These are phyloP conservation scores for Choloepus hoffmanni DNA, from an alignment of 2,113 vertebrate species.

Conservation along the genomic window DNA sequence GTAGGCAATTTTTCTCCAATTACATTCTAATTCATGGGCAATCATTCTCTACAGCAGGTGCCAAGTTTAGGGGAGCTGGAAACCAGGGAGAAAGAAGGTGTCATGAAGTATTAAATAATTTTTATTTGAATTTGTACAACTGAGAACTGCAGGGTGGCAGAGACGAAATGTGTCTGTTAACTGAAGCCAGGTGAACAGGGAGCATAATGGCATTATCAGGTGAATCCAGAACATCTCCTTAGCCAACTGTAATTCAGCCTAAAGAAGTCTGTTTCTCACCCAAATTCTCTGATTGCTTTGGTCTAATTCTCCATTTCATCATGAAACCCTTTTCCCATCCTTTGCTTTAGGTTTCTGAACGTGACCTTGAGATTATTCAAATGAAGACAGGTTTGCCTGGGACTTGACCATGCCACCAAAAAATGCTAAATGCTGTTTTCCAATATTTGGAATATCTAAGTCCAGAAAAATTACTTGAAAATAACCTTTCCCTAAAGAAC, in stretches of 20 bases:
- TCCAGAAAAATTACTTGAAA: not conserved
- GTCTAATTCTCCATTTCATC: not conserved
- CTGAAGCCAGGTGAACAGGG: not conserved
- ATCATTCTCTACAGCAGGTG: conserved; percentile 54
- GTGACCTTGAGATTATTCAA: not conserved
- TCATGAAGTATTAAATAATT: conserved; percentile 44
- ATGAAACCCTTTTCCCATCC: not conserved
- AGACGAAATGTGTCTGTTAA: not conserved
- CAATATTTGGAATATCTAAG: not conserved
- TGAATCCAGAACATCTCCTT: not conserved
- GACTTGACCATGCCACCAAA: not conserved
- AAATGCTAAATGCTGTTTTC: not conserved
- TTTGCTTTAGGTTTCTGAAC: not conserved
- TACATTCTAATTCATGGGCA: conserved; percentile 61
- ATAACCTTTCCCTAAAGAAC: not conserved
- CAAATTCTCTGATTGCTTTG: not conserved
- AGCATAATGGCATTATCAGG: accelerated
- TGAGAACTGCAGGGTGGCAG: not conserved
- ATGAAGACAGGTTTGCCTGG: not conserved
- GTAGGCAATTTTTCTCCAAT: conserved; percentile 65
- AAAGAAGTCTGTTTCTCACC: not conserved
- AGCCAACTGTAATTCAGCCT: not conserved
- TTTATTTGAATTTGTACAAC: conserved; percentile 52
- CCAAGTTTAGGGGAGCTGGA: not conserved
- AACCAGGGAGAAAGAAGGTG: conserved; percentile 20